These are phyloP conservation scores for Rhadina sibilatrix DNA, from an alignment of 2,113 vertebrate genomes.

Conservation along the genomic window DNA sequence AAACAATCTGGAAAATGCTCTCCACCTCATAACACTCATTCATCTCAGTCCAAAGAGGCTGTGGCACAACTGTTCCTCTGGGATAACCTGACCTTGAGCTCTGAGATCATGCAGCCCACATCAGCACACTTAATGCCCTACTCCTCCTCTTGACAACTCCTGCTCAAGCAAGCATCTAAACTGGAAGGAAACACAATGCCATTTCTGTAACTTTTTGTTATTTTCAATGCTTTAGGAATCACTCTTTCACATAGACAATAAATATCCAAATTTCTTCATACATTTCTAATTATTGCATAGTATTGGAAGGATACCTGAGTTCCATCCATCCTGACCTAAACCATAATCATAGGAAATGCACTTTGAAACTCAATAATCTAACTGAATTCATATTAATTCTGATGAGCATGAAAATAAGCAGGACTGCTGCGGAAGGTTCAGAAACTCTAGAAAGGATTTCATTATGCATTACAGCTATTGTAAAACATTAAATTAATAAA, in stretches of 20 bases:
- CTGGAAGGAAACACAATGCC: background rate
- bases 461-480: slow-evolving; percentile 14
- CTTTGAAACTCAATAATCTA: slow-evolving; percentile 48
- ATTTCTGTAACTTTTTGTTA: background rate
- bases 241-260: background rate
- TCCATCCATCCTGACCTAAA: background rate
- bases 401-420: slow-evolving; percentile 41
- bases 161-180: background rate
- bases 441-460: slow-evolving; percentile 36
- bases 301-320: background rate
- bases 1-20: background rate
- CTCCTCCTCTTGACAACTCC: background rate
- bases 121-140: background rate
- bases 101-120: background rate
- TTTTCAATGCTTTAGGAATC: background rate
- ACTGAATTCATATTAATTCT: slow-evolving; percentile 34
- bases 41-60: background rate
- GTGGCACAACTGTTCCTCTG: background rate
- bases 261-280: background rate
- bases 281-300: background rate
- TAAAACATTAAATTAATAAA: slow-evolving; percentile 47
- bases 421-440: slow-evolving; percentile 29
- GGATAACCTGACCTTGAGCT: background rate
- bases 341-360: background rate
- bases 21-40: background rate